Base-by-base conservation (phyloP, 1,140 invertebrate genomes). In the Latrodectus geometricus region DNA sequence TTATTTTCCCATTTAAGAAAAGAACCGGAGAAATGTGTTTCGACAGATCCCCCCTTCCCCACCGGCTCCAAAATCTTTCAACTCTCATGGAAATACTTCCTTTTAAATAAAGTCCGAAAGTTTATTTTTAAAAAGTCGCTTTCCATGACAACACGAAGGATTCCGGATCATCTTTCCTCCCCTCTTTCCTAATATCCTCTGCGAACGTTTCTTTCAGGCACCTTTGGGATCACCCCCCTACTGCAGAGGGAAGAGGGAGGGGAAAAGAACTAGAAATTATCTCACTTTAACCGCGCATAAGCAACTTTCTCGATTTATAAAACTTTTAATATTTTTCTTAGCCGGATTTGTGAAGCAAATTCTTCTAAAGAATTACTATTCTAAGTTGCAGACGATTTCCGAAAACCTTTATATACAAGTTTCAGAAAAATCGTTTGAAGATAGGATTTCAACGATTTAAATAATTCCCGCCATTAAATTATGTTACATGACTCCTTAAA, bases 261-360 rank as follows among this genome's bases (percentile, higher is more conserved):
- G 17, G 8, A 54, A 21, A 54, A 61, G 21, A 66, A 20, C 52
- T 81, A 72, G 70, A 81, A 81, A 70, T 81, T 70, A 81, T 81
- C 79, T 81, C 49, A 70, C 69, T 81, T 35, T 81, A 81, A 81
- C 79, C 56, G 70, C 66, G 79, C 79, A 68, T 81, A 81, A 81
- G 70, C 79, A 72, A 20, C 49, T 52, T 35, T 35, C 35, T 35
- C 35, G 35, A 35, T 35, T 35, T 35, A 35, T 35, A 35, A 35
- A 35, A 35, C 35, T 35, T 35, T 35, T 35, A 35, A 35, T 35
- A 35, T 35, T 35, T 35, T 35, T 35, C 35, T 5, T 35, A 35
- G 5, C 35, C 35, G 35, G 35, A 35, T 35, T 35, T 35, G 35
- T 35, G 35, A 35, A 35, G 35, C 35, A 35, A 35, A 35, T 35